Base-by-base conservation (phyloP, 2,797 vertebrate genomes). In the Hapalemur alaotrensis region DNA sequence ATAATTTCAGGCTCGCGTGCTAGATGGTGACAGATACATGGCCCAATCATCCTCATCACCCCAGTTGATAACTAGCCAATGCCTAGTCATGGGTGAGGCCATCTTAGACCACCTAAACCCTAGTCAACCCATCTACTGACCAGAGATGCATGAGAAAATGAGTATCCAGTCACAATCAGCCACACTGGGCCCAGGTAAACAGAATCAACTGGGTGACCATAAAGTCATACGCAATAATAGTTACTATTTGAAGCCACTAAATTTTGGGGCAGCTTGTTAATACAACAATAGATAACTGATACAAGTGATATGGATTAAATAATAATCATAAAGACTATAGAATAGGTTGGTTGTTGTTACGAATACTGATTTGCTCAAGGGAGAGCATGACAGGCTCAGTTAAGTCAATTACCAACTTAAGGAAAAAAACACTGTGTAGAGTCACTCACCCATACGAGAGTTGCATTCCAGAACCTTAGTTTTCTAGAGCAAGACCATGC, bases 171-270 rank as follows among this genome's bases (percentile, higher is more conserved):
- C 10, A 75, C 28, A 85, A 67, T 25, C 2, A 38, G 22, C 35
- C n/a, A 90, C 86, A 20, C 5, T n/a, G n/a, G 41, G 59, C 35
- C 79, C 48, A 67, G 20, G 83, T 52, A 59, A 72, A 41, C 23
- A 89, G 59, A 95, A 95, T 22, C 46, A 81, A 57, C 72, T 17
- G 63, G 43, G 13, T 95, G 22, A 50, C 50, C 61, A 89, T 22
- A 52, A 67, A 92, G 30, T 89, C 32, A 63, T 35, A 89, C 61
- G 73, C 52, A 69, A 20, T 50, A 75, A 69, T 63, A 88, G 43
- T 22, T 90, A 81, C 46, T 88, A 86, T 81, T 97, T 70, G 54
- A 97, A 95, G 38, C 9, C 46, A 92, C 52, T 78, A 79, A 23
- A 52, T 48, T 89, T 65, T 72, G 7, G 10, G 76, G 5, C 32